These are phyloP conservation scores for Poeciliopsis retropinna DNA, from an alignment of 2,113 vertebrate genomes.

Conservation along the genomic window DNA sequence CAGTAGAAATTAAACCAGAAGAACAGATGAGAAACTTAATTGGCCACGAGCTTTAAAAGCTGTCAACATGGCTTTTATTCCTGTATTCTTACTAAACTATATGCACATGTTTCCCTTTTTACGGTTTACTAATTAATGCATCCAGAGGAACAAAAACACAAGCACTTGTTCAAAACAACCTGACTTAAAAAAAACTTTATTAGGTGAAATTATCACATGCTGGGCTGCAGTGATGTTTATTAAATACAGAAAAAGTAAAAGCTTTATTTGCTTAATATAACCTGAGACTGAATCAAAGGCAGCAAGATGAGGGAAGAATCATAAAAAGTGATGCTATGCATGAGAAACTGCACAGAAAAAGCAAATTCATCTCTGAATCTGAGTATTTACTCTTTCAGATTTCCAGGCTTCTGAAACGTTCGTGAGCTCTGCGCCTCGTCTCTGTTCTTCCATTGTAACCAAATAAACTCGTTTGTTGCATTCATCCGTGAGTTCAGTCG, in stretches of 20 bases:
- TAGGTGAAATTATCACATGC: not conserved
- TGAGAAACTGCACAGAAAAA: not conserved
- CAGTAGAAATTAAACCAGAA: not conserved
- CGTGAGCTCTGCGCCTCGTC: not conserved
- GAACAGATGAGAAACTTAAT: not conserved
- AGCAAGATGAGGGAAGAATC: not conserved
- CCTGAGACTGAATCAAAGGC: not conserved
- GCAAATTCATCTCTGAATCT: not conserved
- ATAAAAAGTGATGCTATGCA: not conserved
- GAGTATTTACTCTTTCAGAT: not conserved
- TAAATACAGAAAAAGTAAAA: not conserved
- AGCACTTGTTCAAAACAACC: not conserved
- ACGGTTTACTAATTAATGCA: not conserved
- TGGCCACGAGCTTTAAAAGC: not conserved
- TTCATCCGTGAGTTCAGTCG: slow-evolving; percentile 15
- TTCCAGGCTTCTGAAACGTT: not conserved
- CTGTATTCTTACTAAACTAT: not conserved
- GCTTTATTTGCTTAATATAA: not conserved
- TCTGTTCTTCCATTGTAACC: slow-evolving; percentile 31
- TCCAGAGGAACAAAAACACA: not conserved
- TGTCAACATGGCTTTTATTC: too few relatives aligned
- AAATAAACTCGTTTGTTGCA: slow-evolving; percentile 75
- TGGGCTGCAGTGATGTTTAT: not conserved
- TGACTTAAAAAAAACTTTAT: not conserved
- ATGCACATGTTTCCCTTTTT: not conserved